phyloP scores from a whole-genome alignment of 2,888 invertebrate genomes.

The Dynastes grantii region DNA sequence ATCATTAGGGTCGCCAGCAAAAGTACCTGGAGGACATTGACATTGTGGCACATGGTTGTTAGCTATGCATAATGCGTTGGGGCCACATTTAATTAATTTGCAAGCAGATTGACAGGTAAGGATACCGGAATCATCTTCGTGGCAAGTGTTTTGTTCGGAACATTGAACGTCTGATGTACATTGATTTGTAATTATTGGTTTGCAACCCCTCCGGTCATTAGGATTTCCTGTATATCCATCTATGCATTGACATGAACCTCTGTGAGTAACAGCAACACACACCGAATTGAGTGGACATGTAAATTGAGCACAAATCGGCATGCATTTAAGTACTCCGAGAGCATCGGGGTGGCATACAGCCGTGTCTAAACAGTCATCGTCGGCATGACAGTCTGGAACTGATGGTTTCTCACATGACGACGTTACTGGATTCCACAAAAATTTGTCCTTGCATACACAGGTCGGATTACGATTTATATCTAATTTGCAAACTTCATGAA shows the following conservation, averaged over 20 bases:
- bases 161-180: conserved; percentile 88
- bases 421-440: conserved; percentile 87
- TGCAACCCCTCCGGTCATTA: conserved; percentile 91
- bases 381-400: conserved; percentile 83
- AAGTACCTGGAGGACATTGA: conserved; percentile 90
- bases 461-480: conserved; percentile 79
- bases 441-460: conserved; percentile 86
- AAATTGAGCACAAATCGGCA: conserved; percentile 83
- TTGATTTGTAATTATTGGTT: conserved; percentile 80
- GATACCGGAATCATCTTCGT: conserved; percentile 74
- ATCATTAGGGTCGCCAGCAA: conserved; percentile 89
- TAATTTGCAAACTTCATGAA: conserved; percentile 85
- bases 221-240: conserved; percentile 91
- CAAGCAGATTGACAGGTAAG: conserved; percentile 86
- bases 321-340: conserved; percentile 88
- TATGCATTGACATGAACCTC: conserved; percentile 87
- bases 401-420: conserved; percentile 91
- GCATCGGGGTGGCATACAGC: conserved; percentile 88
- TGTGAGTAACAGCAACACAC: conserved; percentile 82
- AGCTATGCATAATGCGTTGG: conserved; percentile 89
- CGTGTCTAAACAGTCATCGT: conserved; percentile 80
- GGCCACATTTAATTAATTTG: conserved; percentile 84
- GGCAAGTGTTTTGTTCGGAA: conserved; percentile 86
- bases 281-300: conserved; percentile 89
- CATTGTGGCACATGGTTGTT: conserved; percentile 93